A percentile compares a stretch with the other conserved stretches of the same genome.
phyloP scores from a whole-genome alignment of 1,140 invertebrate species.

The Drosophila albomicans region DNA sequence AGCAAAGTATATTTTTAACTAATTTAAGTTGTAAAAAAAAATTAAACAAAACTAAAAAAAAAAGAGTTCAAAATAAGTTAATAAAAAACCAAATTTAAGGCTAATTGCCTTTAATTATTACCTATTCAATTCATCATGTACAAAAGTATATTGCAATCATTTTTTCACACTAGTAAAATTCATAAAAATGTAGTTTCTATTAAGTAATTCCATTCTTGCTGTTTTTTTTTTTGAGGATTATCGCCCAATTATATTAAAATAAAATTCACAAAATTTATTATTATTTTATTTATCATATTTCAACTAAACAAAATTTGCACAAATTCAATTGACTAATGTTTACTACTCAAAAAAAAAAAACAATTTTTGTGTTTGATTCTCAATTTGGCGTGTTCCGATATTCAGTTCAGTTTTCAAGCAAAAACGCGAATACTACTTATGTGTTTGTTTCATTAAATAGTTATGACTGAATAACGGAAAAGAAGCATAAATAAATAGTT shows the following conservation, averaged over 20 bases:
- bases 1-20: conserved; percentile 65
- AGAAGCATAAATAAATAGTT: conserved; percentile 67
- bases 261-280: conserved; percentile 25
- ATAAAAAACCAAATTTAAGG: conserved; percentile 38
- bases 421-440: neutral
- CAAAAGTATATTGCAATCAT: neutral
- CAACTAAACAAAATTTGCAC: conserved; percentile 58
- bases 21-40: conserved; percentile 53
- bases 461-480: conserved; percentile 62
- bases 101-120: neutral
- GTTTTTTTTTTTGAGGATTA: no score
- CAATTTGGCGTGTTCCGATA: conserved; percentile 22
- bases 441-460: neutral
- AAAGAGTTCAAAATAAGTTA: conserved; percentile 46
- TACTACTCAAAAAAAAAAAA: conserved; percentile 43
- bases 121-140: neutral
- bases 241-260: neutral
- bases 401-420: conserved; percentile 20
- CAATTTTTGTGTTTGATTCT: conserved; percentile 33
- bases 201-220: no score
- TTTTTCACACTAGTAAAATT: no score
- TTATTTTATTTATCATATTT: conserved; percentile 54
- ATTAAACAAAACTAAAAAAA: conserved; percentile 3
- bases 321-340: conserved; percentile 56
- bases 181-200: no score